Percentiles rank a stretch among this genome's conserved stretches.
phyloP scores from a whole-genome alignment of 2,797 vertebrate genomes.

The Phyllotis vaccarum region DNA sequence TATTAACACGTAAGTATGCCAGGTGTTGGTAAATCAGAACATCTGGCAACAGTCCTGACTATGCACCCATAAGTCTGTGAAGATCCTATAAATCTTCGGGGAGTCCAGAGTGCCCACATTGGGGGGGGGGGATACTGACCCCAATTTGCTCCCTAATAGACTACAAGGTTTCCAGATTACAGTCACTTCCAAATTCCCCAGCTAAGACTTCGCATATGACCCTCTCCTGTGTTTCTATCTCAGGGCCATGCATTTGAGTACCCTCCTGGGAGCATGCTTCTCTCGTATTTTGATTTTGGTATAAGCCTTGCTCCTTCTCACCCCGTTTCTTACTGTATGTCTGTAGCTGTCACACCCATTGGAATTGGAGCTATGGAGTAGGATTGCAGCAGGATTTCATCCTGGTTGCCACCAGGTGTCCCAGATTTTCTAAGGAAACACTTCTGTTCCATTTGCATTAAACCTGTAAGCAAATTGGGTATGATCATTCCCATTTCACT shows the following conservation, averaged over 20 bases:
- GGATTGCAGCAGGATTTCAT: background rate
- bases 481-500: background rate
- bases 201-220: rapidly evolving
- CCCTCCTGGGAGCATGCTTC: rapidly evolving
- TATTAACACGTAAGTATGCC: background rate
- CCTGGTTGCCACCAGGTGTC: background rate
- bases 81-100: background rate
- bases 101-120: too few species aligned
- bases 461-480: background rate
- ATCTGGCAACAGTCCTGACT: background rate
- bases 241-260: rapidly evolving
- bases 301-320: background rate
- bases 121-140: background rate
- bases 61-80: background rate
- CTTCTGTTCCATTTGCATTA: background rate
- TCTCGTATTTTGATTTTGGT: background rate
- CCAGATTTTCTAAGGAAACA: background rate
- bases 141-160: background rate
- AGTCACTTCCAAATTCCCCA: too few species aligned
- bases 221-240: rapidly evolving
- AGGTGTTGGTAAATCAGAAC: background rate
- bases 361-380: background rate
- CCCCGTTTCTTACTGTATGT: background rate
- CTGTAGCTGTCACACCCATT: background rate
- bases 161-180: background rate